These are phyloP conservation scores for Pectinophora gossypiella DNA, from an alignment of 1,140 invertebrate genomes.

Conservation along the genomic window DNA sequence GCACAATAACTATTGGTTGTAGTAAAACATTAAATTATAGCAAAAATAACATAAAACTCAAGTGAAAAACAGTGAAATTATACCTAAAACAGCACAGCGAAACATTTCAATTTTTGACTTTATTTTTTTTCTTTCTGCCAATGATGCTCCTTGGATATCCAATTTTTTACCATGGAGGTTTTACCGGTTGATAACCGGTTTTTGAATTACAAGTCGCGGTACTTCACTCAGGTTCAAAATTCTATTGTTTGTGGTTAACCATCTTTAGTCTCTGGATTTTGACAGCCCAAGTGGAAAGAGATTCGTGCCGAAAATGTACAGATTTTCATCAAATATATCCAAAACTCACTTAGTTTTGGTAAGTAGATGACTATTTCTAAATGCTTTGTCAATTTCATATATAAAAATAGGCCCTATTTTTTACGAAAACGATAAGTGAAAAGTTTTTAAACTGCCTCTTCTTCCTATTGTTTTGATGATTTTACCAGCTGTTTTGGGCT, in stretches of 20 bases:
- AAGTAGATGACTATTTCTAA: slow-evolving; percentile 21
- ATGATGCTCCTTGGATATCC: background rate
- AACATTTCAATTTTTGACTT: slow-evolving; percentile 31
- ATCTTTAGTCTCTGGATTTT: slow-evolving; percentile 45
- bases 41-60: background rate
- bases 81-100: slow-evolving; percentile 44
- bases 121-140: background rate
- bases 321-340: slow-evolving; percentile 60
- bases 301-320: slow-evolving; percentile 67
- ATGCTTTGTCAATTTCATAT: too few species aligned
- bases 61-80: slow-evolving; percentile 2
- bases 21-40: slow-evolving; percentile 3
- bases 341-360: slow-evolving; percentile 63
- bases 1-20: background rate
- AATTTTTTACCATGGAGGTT: background rate
- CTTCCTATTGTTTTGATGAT: slow-evolving; percentile 22
- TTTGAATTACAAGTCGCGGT: background rate
- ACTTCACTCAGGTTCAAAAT: background rate
- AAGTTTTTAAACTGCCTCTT: background rate
- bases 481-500: background rate
- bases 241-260: background rate
- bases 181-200: background rate
- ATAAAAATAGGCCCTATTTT: too few species aligned
- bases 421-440: background rate
- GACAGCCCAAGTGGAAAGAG: slow-evolving; percentile 56